phyloP scores from a whole-genome alignment of 1,140 invertebrate species.

The Drosophila pectinifera region DNA sequence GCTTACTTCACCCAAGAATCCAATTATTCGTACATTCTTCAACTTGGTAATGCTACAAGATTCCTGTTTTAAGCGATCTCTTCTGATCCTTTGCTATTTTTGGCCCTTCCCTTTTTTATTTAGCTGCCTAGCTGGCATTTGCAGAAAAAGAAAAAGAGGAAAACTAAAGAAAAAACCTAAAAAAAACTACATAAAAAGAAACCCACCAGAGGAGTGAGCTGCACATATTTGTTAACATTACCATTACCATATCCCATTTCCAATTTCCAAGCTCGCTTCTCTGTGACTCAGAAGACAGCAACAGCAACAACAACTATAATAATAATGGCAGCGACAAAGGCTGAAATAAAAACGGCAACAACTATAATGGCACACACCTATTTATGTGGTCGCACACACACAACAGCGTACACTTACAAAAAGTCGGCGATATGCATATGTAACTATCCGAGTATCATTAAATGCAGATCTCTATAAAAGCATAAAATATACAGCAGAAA shows the following conservation, averaged over 20 bases:
- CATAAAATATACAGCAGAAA: conserved; percentile 46
- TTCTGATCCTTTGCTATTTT: conserved; percentile 23
- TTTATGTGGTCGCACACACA: conserved; percentile 40
- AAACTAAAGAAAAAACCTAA: conserved; percentile 12
- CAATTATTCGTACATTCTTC: conserved; percentile 10
- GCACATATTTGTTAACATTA: conserved; percentile 55
- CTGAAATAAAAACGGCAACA: conserved; percentile 42
- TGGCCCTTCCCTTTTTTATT: conserved; percentile 31
- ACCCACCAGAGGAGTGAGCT: conserved; percentile 40
- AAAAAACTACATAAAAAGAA: conserved; percentile 9
- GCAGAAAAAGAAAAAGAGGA: conserved; percentile 20
- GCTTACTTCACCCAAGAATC: not conserved
- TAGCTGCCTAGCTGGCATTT: conserved; percentile 35
- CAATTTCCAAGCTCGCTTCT: conserved; percentile 51
- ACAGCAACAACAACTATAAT: conserved; percentile 12
- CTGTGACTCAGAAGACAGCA: conserved; percentile 47
- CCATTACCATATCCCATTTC: conserved; percentile 58
- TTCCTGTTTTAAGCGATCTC: conserved; percentile 31
- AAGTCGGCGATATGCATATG: conserved; percentile 48
- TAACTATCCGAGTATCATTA: conserved; percentile 71
- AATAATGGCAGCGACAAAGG: conserved; percentile 18
- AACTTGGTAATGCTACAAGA: conserved; percentile 2
- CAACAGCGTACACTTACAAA: conserved; percentile 10
- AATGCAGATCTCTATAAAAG: conserved; percentile 79
- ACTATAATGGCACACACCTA: conserved; percentile 32